Evolutionary conservation across 2,888 invertebrate genomes (phyloP), one percentile per base, ranked within the genome.

Genomic region (Eulithis testata): DNA sequence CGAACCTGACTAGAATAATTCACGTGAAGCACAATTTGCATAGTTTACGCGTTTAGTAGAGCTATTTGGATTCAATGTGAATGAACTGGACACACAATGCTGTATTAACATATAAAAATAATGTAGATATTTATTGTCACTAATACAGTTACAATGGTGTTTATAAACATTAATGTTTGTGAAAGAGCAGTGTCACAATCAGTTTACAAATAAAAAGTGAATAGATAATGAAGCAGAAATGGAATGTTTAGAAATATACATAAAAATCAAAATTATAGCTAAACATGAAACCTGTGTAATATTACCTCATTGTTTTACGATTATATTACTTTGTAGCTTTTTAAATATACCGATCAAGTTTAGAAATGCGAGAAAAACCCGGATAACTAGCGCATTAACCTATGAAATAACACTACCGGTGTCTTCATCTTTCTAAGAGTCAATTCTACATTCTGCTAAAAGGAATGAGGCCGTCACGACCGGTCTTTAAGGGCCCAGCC

Each of bases 81-180:
- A 85, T 76, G 86, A 86, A 84, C 87, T 78, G 76, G 12, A 73
- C 68, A 72, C 66, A 87, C 85, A 87, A 85, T 84, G 82, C 78
- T 70, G 69, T 66, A 84, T 87, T 85, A 81, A 82, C 82, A 84
- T 84, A 78, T 74, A 79, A 81, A 80, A 81, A 81, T 78, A 76
- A 75, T 64, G 55, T 27, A 51, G 47, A 73, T 75, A 76, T 75
- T 76, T 76, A 75, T 73, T 77, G 72, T 70, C 68, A 69, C 68
- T 77, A 75, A 71, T 69, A 72, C 73, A 69, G 77, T 79, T 76
- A 77, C 73, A 76, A 74, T 74, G 73, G 65, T 79, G 77, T 79
- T 78, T 80, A 73, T 78, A 78, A 82, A 82, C 76, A 73, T 60
- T 59, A 21, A 21, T 45, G 44, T 60, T 63, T 56, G 52, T 66